These are phyloP conservation scores for Aspidiotus rigidus DNA, from an alignment of 2,888 invertebrate species.

Conservation along the genomic window DNA sequence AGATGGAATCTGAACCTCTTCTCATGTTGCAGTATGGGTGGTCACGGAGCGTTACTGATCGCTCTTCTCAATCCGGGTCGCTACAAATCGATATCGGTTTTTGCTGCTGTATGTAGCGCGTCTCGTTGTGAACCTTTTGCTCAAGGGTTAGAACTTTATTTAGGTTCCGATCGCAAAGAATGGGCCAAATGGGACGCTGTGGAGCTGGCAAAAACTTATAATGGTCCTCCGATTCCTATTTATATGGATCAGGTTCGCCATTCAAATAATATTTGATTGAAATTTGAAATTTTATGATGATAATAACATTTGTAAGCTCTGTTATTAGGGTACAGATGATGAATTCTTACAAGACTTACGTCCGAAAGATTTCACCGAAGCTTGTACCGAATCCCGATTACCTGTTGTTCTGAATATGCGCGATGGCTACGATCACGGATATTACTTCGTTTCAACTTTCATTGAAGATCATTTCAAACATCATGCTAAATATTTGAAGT, in stretches of 20 bases:
- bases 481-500: constrained; percentile 57
- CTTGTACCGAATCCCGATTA: constrained; percentile 58
- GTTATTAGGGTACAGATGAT: constrained; percentile 67
- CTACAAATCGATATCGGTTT: constrained; percentile 83
- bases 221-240: constrained; percentile 71
- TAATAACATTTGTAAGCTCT: neutral
- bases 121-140: constrained; percentile 74
- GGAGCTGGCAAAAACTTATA: constrained; percentile 67
- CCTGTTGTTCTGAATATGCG: constrained; percentile 61
- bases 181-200: constrained; percentile 88
- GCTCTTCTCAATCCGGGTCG: constrained; percentile 82
- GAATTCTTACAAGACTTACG: constrained; percentile 65
- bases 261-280: constrained; percentile 1
- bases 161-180: constrained; percentile 48
- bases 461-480: constrained; percentile 86
- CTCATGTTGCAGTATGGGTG: constrained; percentile 76
- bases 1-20: neutral
- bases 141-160: constrained; percentile 72
- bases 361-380: constrained; percentile 71
- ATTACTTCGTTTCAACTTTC: constrained; percentile 84
- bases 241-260: constrained; percentile 74
- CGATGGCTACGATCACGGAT: constrained; percentile 90
- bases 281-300: neutral
- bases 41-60: constrained; percentile 88
- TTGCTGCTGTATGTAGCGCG: constrained; percentile 91